Evolutionary conservation across 2,113 vertebrate genomes (phyloP).

Genomic region (Melospiza melodia): DNA sequence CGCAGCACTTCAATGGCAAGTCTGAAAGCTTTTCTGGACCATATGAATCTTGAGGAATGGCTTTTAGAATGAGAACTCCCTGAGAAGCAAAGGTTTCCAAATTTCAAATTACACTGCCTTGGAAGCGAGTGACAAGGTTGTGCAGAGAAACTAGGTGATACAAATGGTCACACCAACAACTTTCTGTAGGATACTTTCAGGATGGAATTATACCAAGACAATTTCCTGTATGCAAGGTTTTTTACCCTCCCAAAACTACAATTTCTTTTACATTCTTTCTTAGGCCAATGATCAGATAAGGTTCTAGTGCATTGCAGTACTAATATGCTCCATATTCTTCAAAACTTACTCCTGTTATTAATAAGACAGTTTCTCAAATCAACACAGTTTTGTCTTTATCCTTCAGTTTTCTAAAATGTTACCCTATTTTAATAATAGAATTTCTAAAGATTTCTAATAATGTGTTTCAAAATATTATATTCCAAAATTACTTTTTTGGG

Average conservation of each 20-base stretch:
- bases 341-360: accelerated
- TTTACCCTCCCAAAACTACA: accelerated
- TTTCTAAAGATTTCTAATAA: background rate
- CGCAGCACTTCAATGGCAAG: background rate
- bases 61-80: background rate
- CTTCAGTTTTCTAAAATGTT: background rate
- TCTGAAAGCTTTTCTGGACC: background rate
- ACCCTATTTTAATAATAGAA: accelerated
- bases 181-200: background rate
- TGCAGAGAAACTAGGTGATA: background rate
- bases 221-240: background rate
- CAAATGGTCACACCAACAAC: background rate
- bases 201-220: background rate
- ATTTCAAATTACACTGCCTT: background rate
- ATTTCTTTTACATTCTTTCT: background rate
- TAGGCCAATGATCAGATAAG: background rate
- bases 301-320: too few species aligned
- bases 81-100: background rate
- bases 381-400: background rate
- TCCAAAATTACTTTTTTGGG: background rate
- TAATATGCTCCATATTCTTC: background rate
- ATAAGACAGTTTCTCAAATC: background rate
- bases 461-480: background rate
- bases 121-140: background rate
- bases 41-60: accelerated